Evolutionary conservation across 2,797 vertebrate species (phyloP).

Genomic region (Peromyscus melanophrys): DNA sequence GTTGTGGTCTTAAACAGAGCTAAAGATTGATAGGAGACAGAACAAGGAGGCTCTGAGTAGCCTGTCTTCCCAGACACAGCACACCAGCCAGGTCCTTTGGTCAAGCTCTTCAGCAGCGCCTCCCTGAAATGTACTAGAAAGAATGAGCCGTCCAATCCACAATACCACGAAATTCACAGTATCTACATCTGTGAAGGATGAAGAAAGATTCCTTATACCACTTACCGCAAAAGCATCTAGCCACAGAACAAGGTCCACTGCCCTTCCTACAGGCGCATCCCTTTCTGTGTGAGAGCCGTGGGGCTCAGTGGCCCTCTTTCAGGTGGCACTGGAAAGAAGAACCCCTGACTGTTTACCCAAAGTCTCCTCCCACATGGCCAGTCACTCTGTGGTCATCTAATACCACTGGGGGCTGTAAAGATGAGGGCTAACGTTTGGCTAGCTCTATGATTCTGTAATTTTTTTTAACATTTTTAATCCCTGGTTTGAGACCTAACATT

Average conservation of each 20-base stretch:
- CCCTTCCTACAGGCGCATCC: not conserved
- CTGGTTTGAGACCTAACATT: conserved; percentile 49
- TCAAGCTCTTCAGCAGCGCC: not conserved
- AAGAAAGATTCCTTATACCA: not conserved
- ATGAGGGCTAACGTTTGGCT: not conserved
- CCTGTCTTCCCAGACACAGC: not conserved
- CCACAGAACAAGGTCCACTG: not conserved
- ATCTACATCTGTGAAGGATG: not conserved
- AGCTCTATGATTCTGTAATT: not conserved
- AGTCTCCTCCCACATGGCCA: not conserved
- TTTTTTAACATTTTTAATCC: conserved; percentile 38
- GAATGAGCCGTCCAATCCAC: not conserved
- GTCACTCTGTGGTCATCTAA: not conserved
- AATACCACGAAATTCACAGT: not conserved
- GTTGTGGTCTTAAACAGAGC: not conserved
- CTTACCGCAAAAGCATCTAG: not conserved
- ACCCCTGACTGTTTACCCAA: not conserved
- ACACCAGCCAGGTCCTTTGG: not conserved
- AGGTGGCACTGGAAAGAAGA: not conserved
- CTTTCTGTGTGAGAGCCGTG: not conserved
- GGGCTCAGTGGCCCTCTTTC: not conserved
- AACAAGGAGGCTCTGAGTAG: not conserved
- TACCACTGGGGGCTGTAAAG: not conserved
- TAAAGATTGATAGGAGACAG: not conserved
- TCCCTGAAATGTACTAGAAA: not conserved